These are phyloP conservation scores for Scylla paramamosain DNA, from an alignment of 1,140 invertebrate genomes.

Conservation along the genomic window DNA sequence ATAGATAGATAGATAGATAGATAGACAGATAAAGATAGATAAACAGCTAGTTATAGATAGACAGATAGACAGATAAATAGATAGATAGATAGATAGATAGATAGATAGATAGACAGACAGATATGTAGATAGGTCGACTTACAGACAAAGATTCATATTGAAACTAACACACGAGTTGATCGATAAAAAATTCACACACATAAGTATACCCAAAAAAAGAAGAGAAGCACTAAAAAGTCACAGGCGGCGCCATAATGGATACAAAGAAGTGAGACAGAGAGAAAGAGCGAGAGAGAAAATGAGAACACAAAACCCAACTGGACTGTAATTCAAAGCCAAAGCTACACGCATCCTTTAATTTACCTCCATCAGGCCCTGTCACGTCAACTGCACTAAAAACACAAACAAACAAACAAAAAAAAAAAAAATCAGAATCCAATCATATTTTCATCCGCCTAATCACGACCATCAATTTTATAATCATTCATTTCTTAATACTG, in stretches of 20 bases:
- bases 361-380: background rate
- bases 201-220: no score
- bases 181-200: no score
- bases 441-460: background rate
- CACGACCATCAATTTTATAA: background rate
- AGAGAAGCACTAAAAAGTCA: no score
- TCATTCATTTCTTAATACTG: constrained; percentile 16
- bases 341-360: background rate
- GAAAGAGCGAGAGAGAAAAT: background rate
- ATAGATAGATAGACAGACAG: no score
- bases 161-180: no score
- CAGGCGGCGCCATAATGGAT: no score
- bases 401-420: no score
- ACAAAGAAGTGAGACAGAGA: background rate
- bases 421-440: no score
- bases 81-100: background rate
- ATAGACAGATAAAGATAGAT: background rate
- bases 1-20: no score
- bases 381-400: background rate
- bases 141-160: no score
- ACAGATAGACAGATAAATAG: background rate
- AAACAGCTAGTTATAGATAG: background rate
- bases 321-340: background rate
- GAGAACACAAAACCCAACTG: background rate
- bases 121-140: background rate